Evolutionary conservation across 2,797 vertebrate genomes (phyloP).

Genomic region (Cirrhinus mrigala): DNA sequence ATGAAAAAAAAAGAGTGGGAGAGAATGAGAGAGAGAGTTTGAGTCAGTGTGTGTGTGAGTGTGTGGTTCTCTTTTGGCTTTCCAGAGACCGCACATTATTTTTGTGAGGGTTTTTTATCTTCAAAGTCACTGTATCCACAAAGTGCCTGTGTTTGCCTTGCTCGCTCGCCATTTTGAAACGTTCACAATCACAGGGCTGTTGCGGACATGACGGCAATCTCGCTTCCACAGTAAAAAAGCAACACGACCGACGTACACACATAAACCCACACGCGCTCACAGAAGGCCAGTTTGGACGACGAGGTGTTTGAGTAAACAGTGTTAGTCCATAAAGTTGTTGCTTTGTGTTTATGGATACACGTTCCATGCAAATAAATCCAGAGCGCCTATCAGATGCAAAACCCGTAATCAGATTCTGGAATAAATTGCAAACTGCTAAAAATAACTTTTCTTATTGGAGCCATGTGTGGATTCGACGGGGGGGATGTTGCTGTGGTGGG

Average conservation of each 20-base stretch:
- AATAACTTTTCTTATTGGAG: slow-evolving; percentile 80
- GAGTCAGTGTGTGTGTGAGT: slow-evolving; percentile 59
- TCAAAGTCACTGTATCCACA: slow-evolving; percentile 76
- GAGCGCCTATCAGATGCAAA: slow-evolving; percentile 57
- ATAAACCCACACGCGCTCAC: background rate
- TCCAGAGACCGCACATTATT: slow-evolving; percentile 83
- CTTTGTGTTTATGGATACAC: slow-evolving; percentile 45
- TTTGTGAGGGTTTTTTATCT: slow-evolving; percentile 75
- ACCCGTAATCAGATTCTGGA: slow-evolving; percentile 73
- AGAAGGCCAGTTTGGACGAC: slow-evolving; percentile 52
- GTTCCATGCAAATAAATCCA: slow-evolving; percentile 61
- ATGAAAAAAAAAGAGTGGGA: slow-evolving; percentile 30
- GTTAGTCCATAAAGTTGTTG: slow-evolving; percentile 54
- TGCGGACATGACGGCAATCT: slow-evolving; percentile 36
- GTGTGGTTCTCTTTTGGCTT: slow-evolving; percentile 68
- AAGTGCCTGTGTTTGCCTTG: slow-evolving; percentile 64
- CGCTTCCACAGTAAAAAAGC: slow-evolving; percentile 29
- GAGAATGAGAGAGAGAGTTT: slow-evolving; percentile 63
- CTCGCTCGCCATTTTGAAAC: slow-evolving; percentile 67
- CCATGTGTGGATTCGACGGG: slow-evolving; percentile 75
- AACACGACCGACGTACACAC: slow-evolving; percentile 19
- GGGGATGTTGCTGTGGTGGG: slow-evolving; percentile 53
- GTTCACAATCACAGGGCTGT: slow-evolving; percentile 66
- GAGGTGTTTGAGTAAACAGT: slow-evolving; percentile 53
- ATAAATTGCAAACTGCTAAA: slow-evolving; percentile 78